Evolutionary conservation across 2,113 vertebrate species (phyloP).

Genomic region (Hyperopisus bebe): DNA sequence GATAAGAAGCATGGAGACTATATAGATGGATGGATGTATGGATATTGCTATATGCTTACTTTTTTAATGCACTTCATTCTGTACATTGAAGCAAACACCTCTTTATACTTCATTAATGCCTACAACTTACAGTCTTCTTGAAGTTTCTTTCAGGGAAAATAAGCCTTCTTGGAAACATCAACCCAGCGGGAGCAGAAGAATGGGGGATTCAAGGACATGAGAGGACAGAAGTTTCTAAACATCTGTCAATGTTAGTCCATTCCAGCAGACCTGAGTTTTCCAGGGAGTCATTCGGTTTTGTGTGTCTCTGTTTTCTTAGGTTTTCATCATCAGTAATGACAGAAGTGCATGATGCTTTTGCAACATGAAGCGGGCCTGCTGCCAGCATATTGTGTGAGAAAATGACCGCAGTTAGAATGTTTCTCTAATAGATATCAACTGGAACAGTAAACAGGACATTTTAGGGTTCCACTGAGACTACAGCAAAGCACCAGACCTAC

Average conservation of each 20-base stretch:
- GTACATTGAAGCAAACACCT: not conserved
- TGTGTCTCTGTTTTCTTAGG: not conserved
- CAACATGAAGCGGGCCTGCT: not conserved
- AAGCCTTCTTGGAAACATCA: not conserved
- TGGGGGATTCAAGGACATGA: not conserved
- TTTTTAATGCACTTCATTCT: not conserved
- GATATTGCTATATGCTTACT: not conserved
- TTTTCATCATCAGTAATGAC: not conserved
- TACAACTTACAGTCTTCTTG: not conserved
- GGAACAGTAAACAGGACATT: not conserved
- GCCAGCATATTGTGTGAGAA: not conserved
- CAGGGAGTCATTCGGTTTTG: not conserved
- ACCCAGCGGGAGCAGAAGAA: not conserved
- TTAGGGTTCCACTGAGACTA: not conserved
- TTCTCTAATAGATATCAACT: not conserved
- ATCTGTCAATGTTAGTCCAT: not conserved
- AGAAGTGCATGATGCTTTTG: not conserved
- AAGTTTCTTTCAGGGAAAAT: not conserved
- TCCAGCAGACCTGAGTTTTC: not conserved
- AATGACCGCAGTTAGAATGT: not conserved
- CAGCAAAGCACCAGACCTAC: not conserved
- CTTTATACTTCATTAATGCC: not conserved
- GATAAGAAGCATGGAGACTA: not conserved
- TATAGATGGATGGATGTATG: not conserved
- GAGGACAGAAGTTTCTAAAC: not conserved